These are phyloP conservation scores for Erebia aethiops DNA, from an alignment of 2,888 invertebrate species.

Conservation along the genomic window DNA sequence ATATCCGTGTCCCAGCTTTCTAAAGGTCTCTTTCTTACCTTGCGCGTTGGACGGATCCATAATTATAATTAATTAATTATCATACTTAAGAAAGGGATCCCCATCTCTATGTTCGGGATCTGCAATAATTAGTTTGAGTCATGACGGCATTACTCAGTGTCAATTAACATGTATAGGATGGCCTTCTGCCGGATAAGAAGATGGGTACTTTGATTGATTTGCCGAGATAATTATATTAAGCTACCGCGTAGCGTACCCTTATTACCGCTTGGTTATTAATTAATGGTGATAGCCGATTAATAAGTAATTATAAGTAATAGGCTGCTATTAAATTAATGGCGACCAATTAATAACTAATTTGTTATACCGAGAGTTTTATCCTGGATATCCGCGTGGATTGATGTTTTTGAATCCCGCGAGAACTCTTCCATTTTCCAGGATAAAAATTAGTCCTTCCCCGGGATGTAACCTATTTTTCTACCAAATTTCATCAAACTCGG, in stretches of 20 bases:
- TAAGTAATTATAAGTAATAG: background rate
- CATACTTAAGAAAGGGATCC: slow-evolving; percentile 29
- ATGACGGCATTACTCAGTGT: slow-evolving; percentile 39
- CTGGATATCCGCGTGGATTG: no score
- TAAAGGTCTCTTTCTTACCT: no score
- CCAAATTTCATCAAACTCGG: no score
- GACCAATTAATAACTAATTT: slow-evolving; percentile 6
- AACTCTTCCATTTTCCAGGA: no score
- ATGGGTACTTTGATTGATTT: slow-evolving; percentile 25
- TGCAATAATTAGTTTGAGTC: slow-evolving; percentile 39
- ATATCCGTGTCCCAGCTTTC: no score
- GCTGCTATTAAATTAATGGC: background rate
- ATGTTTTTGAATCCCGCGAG: no score
- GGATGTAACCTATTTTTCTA: no score
- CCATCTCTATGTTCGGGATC: slow-evolving; percentile 29
- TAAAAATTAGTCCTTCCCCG: no score
- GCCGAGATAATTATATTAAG: slow-evolving; percentile 15
- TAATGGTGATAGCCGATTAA: background rate
- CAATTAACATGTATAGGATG: slow-evolving; percentile 39
- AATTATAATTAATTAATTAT: slow-evolving; percentile 31
- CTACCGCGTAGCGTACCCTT: background rate
- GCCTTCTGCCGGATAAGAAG: slow-evolving; percentile 34
- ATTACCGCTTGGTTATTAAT: background rate
- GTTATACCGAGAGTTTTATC: background rate
- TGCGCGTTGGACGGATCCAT: background rate